phyloP scores from a whole-genome alignment of 2,113 vertebrate genomes.

The Cottus gobio region DNA sequence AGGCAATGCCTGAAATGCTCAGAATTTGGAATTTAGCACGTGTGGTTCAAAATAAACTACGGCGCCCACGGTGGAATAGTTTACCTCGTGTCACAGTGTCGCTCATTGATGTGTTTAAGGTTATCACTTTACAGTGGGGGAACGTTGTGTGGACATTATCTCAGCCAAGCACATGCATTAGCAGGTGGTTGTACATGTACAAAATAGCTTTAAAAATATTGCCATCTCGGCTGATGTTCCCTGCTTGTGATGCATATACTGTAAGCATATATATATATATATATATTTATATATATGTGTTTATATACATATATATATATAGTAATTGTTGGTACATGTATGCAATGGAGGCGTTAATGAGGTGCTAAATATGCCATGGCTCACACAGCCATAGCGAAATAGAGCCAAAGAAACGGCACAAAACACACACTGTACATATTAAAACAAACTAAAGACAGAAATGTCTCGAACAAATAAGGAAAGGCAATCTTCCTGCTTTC shows the following conservation, averaged over 20 bases:
- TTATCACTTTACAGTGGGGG: not conserved
- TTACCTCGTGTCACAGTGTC: not conserved
- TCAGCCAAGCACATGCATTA: not conserved
- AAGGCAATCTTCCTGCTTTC: slow-evolving; percentile 47
- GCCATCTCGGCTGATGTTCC: not conserved
- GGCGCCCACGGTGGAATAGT: not conserved
- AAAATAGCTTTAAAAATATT: not conserved
- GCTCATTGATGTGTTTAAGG: not conserved
- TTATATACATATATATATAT: not conserved
- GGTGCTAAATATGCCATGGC: slow-evolving; percentile 50
- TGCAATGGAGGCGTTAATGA: slow-evolving; percentile 52
- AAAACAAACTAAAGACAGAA: slow-evolving; percentile 8
- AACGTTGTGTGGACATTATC: not conserved
- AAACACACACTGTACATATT: slow-evolving; percentile 12
- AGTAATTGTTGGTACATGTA: not conserved
- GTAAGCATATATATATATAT: not conserved
- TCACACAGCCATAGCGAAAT: slow-evolving; percentile 28
- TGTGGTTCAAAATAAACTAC: not conserved
- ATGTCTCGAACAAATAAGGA: slow-evolving; percentile 28
- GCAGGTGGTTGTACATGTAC: not conserved
- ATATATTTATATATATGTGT: not conserved
- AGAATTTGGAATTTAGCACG: no score
- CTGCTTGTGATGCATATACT: not conserved
- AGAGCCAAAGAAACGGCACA: slow-evolving; percentile 39
- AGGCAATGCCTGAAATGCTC: not conserved